These are phyloP conservation scores for Ypsolopha sequella DNA, from an alignment of 2,888 invertebrate genomes.

Conservation along the genomic window DNA sequence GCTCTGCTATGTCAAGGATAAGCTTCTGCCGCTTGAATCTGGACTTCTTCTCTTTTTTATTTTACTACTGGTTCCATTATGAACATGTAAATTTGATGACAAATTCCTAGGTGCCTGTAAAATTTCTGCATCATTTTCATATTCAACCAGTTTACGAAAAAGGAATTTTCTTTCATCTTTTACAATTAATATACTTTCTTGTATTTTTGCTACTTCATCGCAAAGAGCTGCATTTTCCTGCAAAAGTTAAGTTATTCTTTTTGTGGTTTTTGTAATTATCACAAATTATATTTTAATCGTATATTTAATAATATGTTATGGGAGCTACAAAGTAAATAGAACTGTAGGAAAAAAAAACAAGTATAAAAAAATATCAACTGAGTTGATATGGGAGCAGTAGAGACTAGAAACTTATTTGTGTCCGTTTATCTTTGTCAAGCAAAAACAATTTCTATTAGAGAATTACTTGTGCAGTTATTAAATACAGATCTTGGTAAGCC, in stretches of 20 bases:
- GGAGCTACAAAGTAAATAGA: too few species aligned
- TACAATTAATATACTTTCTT: conserved; percentile 82
- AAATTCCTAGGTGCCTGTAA: conserved; percentile 13
- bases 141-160: conserved; percentile 80
- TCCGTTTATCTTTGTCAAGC: not conserved
- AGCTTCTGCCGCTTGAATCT: conserved; percentile 1
- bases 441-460: too few species aligned
- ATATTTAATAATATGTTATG: too few species aligned
- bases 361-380: too few species aligned
- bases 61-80: conserved; percentile 39
- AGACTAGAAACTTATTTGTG: conserved; percentile 5
- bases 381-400: too few species aligned
- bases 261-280: too few species aligned
- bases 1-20: not conserved
- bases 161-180: conserved; percentile 89
- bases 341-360: too few species aligned
- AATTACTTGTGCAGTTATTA: too few species aligned
- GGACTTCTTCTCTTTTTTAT: conserved; percentile 37
- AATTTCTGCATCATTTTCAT: conserved; percentile 63
- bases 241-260: conserved; percentile 8
- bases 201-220: conserved; percentile 88
- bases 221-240: conserved; percentile 89
- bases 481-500: too few species aligned
- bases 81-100: not conserved
- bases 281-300: too few species aligned